Percentiles rank a stretch among this genome's conserved stretches.
These are phyloP conservation scores for Drosophila suboccidentalis DNA, from an alignment of 2,888 invertebrate species.

Conservation along the genomic window DNA sequence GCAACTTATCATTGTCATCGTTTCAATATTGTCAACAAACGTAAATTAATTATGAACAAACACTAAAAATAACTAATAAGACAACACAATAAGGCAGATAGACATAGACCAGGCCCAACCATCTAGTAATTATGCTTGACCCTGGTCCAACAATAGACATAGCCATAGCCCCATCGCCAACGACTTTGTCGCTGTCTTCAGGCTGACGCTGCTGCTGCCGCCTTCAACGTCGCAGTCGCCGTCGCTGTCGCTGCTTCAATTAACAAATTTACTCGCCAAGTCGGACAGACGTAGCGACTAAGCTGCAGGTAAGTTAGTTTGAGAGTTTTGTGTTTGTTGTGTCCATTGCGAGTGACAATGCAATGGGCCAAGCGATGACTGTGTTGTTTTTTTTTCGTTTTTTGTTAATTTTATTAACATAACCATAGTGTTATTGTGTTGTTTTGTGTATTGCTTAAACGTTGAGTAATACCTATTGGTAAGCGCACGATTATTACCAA, in stretches of 20 bases:
- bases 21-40: constrained; percentile 62
- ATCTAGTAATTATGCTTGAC: constrained; percentile 80
- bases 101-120: constrained; percentile 30
- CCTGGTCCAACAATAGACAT: constrained; percentile 79
- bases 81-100: constrained; percentile 30
- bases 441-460: constrained; percentile 29
- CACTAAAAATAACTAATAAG: constrained; percentile 69
- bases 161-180: constrained; percentile 40
- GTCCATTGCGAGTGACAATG: constrained; percentile 39
- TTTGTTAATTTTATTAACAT: constrained; percentile 55
- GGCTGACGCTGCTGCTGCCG: no score
- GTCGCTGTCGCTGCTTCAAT: constrained; percentile 53
- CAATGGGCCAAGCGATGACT: constrained; percentile 51
- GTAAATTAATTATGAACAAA: constrained; percentile 72
- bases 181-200: constrained; percentile 64
- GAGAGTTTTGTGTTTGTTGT: neutral
- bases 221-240: constrained; percentile 18
- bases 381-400: constrained; percentile 21
- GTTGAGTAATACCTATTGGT: constrained; percentile 48
- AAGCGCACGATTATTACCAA: constrained; percentile 47
- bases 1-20: constrained; percentile 51
- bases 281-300: constrained; percentile 50
- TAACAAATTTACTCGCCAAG: constrained; percentile 61
- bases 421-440: constrained; percentile 37
- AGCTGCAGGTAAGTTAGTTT: constrained; percentile 62